Evolutionary conservation across 1,140 invertebrate species (phyloP), one percentile per base, ranked within the genome.

Genomic region (Trachelipus rathkii): DNA sequence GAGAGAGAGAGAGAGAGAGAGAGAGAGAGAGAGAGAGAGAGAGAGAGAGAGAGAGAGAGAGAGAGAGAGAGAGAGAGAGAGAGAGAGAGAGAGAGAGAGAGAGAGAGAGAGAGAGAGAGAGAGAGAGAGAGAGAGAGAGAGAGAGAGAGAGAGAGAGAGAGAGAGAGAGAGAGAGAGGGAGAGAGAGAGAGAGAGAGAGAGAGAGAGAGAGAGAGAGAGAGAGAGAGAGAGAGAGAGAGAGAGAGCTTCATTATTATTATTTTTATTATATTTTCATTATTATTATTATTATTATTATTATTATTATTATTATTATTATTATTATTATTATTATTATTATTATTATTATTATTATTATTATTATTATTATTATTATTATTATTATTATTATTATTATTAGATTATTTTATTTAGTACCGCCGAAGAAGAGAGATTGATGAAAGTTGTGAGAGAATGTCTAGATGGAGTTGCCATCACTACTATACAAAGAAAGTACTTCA

Each of bases 401-500:
- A 33, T 33, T 8, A 21, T 43, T 1, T 15, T 15, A 33, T 66
- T 10, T 24, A 70, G 6, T 15, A 71, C 19, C 19, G 74, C 1
- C 45, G 73, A 6, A 43, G 77, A 60, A 43, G 33, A 74, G 8
- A 60, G 74, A 2, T 44, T 78, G 44, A 43, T 78, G 45, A 44
- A 46, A 50, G 75, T 76, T 9, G 89, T 95, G 45, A 87, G 85
- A 81, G 88, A 90, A 15, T 87, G 89, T 44, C 92, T 92, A 83
- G 87, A 89, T 0, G 82, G 88, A 15, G 83, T 90, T 1, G 87
- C 86, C 68, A 84, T 94, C 33, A 90, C 89, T 0, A 87, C 90
- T 3, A 88, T 95, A 60, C 89, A 90, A 78, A 87, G 93, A 71
- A 88, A 89, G 73, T 90, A 91, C 82, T 97, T 95, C 84, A 94